These are phyloP conservation scores for Engraulis encrasicolus DNA, from an alignment of 2,113 vertebrate genomes.

Conservation along the genomic window DNA sequence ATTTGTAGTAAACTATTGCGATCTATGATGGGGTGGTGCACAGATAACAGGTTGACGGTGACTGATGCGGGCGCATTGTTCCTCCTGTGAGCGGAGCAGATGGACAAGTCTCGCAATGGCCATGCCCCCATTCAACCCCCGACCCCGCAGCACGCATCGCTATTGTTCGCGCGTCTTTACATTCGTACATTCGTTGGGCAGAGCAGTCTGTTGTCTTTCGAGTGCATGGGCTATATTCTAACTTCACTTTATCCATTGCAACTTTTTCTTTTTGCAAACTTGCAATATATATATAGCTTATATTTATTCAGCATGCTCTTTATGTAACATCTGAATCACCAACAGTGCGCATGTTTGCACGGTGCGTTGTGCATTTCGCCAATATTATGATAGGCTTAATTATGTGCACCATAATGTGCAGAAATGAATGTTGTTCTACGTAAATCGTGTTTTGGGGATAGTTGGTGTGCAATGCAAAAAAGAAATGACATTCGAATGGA, in stretches of 20 bases:
- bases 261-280: not conserved
- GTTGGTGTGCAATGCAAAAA: too few relatives aligned
- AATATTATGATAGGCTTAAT: too few relatives aligned
- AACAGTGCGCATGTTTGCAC: too few relatives aligned
- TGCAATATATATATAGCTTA: too few relatives aligned
- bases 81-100: constrained; percentile 63
- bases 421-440: too few relatives aligned
- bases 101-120: constrained; percentile 71
- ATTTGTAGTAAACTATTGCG: not conserved
- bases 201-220: constrained; percentile 1
- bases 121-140: constrained; percentile 40
- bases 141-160: constrained; percentile 53
- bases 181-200: constrained; percentile 50
- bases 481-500: too few relatives aligned
- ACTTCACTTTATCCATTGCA: constrained; percentile 44
- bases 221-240: not conserved
- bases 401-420: too few relatives aligned
- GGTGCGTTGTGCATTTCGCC: too few relatives aligned
- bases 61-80: constrained; percentile 76
- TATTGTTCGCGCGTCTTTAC: constrained; percentile 64
- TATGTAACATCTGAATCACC: too few relatives aligned
- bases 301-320: too few relatives aligned
- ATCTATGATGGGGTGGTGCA: constrained; percentile 30
- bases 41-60: constrained; percentile 64
- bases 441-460: too few relatives aligned